These are phyloP conservation scores for Etia nguti DNA, from an alignment of 2,113 vertebrate species.

Conservation along the genomic window DNA sequence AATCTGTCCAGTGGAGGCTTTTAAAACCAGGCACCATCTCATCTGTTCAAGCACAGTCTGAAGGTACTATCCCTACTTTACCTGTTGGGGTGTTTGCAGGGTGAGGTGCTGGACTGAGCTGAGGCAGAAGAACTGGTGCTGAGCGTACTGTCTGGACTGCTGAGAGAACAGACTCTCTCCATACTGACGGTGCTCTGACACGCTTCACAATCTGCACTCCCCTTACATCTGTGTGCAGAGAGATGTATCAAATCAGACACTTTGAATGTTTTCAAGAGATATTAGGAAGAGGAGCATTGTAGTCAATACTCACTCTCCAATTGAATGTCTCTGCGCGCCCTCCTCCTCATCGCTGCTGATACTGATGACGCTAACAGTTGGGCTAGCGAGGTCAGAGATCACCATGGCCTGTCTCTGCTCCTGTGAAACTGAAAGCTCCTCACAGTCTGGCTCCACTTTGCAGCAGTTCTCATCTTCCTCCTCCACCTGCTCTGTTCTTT, in stretches of 20 bases:
- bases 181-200: slow-evolving; percentile 95
- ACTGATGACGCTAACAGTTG: slow-evolving; percentile 89
- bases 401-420: slow-evolving; percentile 86
- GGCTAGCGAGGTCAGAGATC: slow-evolving; percentile 84
- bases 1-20: neutral
- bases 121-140: slow-evolving; percentile 90
- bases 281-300: neutral
- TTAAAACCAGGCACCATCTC: neutral
- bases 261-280: neutral
- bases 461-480: slow-evolving; percentile 61
- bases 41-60: neutral
- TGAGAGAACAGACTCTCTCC: slow-evolving; percentile 92
- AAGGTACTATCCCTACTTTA: neutral
- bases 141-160: slow-evolving; percentile 93
- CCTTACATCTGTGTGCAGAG: slow-evolving; percentile 83
- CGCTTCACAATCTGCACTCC: slow-evolving; percentile 89
- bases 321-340: slow-evolving; percentile 72
- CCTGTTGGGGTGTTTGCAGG: slow-evolving; percentile 94
- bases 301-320: slow-evolving; percentile 80
- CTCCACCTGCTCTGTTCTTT: slow-evolving; percentile 56
- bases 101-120: slow-evolving; percentile 85
- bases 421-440: slow-evolving; percentile 69
- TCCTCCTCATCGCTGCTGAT: slow-evolving; percentile 95
- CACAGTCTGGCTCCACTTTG: slow-evolving; percentile 75
- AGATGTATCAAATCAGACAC: neutral